Evolutionary conservation across 2,888 invertebrate genomes (phyloP).

Genomic region (Amphipyra berbera): DNA sequence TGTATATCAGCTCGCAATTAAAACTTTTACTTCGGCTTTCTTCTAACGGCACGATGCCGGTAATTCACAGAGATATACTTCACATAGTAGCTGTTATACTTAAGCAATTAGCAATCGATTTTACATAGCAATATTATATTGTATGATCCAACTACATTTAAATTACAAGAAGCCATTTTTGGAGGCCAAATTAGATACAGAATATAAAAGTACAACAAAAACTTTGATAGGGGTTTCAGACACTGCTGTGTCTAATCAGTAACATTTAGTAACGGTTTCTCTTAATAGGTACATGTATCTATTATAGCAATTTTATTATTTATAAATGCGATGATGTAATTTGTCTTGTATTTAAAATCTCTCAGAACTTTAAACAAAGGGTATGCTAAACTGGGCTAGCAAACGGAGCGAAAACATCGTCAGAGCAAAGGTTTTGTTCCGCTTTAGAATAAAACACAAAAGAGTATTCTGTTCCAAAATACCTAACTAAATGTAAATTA

Average conservation of each 20-base stretch:
- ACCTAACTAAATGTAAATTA: constrained; percentile 25
- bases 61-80: constrained; percentile 27
- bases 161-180: constrained; percentile 31
- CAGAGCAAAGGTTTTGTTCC: constrained; percentile 31
- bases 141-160: constrained; percentile 17
- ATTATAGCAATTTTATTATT: constrained; percentile 28
- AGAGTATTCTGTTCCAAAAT: constrained; percentile 14
- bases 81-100: constrained; percentile 15
- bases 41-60: constrained; percentile 38
- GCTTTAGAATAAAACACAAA: constrained; percentile 38
- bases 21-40: constrained; percentile 70
- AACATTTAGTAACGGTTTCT: constrained; percentile 41
- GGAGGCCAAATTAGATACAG: constrained; percentile 38
- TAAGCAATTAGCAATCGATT: constrained; percentile 11
- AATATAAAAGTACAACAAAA: constrained; percentile 47
- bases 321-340: constrained; percentile 4
- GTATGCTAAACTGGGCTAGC: constrained; percentile 2
- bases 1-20: constrained; percentile 62
- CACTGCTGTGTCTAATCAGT: constrained; percentile 43
- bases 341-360: constrained; percentile 1
- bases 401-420: constrained; percentile 40
- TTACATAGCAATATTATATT: background rate
- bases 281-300: constrained; percentile 24
- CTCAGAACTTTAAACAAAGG: background rate
- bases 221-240: constrained; percentile 42